Evolutionary conservation across 35 echinoderm and acorn worm species (phyloP).

Genomic region (Apostichopus californicus): DNA sequence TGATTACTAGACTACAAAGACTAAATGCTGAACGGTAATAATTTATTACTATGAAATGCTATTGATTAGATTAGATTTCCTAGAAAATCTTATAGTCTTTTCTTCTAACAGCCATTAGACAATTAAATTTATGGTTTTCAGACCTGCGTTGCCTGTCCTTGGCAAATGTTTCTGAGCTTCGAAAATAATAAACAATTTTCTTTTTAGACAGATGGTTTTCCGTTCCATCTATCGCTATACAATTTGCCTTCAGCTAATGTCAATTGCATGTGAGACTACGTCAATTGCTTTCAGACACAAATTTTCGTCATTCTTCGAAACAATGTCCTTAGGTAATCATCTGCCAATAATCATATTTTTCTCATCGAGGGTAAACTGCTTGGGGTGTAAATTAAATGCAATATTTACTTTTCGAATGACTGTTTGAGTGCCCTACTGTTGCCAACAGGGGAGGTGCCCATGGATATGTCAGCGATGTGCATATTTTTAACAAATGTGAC

Average conservation of each 20-base stretch:
- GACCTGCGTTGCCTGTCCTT: not conserved
- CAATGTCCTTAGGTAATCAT: not conserved
- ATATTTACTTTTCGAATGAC: not conserved
- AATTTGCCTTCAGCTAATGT: not conserved
- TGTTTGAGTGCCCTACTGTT: not conserved
- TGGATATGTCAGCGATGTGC: not conserved
- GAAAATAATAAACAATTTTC: not conserved
- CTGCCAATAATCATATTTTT: not conserved
- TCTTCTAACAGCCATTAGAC: not conserved
- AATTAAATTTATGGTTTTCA: not conserved
- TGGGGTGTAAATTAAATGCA: not conserved
- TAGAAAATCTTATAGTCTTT: not conserved
- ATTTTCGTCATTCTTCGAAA: not conserved
- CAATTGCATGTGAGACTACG: not conserved
- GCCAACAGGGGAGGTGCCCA: not conserved
- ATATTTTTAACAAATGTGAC: not conserved
- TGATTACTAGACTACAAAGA: not conserved
- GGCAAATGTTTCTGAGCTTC: not conserved
- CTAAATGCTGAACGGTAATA: too few relatives aligned
- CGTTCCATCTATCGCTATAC: not conserved
- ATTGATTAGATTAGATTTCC: not conserved
- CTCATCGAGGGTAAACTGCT: not conserved
- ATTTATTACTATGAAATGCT: not conserved
- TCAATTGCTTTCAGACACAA: not conserved
- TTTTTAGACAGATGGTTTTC: not conserved